These are phyloP conservation scores for Phasianus colchicus DNA, from an alignment of 2,113 vertebrate species.

Conservation along the genomic window DNA sequence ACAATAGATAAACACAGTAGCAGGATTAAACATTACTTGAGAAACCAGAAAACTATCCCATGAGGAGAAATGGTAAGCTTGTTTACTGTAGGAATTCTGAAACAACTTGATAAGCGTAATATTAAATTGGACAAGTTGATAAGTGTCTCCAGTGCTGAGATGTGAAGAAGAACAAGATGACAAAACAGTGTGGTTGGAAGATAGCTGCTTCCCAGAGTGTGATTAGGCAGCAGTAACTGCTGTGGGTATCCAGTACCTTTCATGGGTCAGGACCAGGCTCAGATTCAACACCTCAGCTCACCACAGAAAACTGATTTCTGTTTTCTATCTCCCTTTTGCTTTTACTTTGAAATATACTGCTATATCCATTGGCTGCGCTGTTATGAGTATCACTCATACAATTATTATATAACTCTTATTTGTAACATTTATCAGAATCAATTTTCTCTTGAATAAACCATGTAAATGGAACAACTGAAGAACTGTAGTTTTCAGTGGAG, in stretches of 20 bases:
- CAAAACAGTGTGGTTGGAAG: neutral
- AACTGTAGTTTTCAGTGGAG: neutral
- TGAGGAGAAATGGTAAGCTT: neutral
- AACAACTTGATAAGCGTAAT: neutral
- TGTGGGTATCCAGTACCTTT: neutral
- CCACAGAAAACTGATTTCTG: too few species aligned
- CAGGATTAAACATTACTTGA: neutral
- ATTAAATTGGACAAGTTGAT: neutral
- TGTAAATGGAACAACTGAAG: neutral
- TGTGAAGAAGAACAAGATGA: neutral
- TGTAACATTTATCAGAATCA: neutral
- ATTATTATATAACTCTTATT: neutral
- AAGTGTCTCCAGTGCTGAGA: neutral
- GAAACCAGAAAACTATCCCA: neutral
- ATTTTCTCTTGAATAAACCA: neutral
- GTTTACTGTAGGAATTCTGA: neutral
- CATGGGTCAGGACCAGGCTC: neutral
- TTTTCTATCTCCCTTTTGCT: neutral
- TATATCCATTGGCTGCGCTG: neutral
- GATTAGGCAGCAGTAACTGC: neutral
- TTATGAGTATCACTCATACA: accelerated
- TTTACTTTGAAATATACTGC: neutral
- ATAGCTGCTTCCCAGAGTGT: neutral
- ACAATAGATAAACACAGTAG: neutral
- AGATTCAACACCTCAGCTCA: neutral